Evolutionary conservation across 2,888 invertebrate species (phyloP).

Genomic region (Acanthopleura granulata): DNA sequence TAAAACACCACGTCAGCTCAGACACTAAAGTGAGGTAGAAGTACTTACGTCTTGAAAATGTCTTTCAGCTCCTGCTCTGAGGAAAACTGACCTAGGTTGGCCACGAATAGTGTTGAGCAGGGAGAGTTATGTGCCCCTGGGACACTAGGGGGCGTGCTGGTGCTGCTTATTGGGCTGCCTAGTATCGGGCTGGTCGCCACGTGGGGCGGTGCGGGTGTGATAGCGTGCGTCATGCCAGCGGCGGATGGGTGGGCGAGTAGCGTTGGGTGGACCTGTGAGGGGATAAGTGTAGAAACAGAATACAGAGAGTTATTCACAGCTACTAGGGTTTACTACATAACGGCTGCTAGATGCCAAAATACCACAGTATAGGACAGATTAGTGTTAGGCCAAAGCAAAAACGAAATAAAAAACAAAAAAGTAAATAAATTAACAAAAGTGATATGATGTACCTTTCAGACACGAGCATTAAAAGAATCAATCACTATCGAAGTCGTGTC

Average conservation of each 20-base stretch:
- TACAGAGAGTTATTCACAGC: background rate
- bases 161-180: conserved; percentile 85
- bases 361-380: no score
- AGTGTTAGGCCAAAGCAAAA: no score
- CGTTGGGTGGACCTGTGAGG: conserved; percentile 21
- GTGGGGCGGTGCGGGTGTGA: conserved; percentile 84
- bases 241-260: conserved; percentile 20
- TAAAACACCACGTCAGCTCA: no score
- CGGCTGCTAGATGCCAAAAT: no score
- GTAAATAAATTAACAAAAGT: no score
- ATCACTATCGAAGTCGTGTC: no score
- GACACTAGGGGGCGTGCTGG: conserved; percentile 28
- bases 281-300: conserved; percentile 14
- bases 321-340: background rate
- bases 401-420: no score
- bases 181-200: conserved; percentile 89
- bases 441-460: no score
- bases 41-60: conserved; percentile 92
- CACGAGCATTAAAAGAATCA: no score
- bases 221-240: conserved; percentile 77
- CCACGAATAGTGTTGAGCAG: conserved; percentile 98
- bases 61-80: conserved; percentile 99
- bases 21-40: no score
- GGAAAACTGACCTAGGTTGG: conserved; percentile 97
- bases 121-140: conserved; percentile 78